Percentiles rank a stretch among this genome's conserved stretches.
These are phyloP conservation scores for Pseudanteris insignis DNA, from an alignment of 2,888 invertebrate genomes.

Conservation along the genomic window DNA sequence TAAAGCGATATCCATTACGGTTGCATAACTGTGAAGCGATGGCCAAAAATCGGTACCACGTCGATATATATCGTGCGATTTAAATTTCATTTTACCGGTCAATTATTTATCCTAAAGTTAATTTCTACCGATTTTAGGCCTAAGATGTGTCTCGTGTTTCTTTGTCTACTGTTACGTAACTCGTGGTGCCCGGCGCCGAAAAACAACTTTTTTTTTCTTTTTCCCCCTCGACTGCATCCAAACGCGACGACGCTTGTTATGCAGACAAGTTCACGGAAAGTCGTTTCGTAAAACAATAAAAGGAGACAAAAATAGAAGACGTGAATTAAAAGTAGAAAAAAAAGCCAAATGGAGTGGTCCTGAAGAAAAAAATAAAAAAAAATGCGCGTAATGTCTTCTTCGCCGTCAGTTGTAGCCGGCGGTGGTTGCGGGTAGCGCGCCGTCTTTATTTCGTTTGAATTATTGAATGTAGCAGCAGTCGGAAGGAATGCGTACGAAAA, in stretches of 20 bases:
- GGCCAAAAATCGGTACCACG: conserved; percentile 32
- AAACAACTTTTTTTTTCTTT: conserved; percentile 24
- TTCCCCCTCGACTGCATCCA: not conserved
- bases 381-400: conserved; percentile 17
- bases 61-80: too few relatives aligned
- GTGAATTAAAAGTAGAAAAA: not conserved
- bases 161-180: conserved; percentile 31
- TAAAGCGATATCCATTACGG: too few relatives aligned
- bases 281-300: conserved; percentile 16
- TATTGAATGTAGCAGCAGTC: conserved; percentile 37
- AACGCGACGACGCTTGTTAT: conserved; percentile 30
- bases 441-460: conserved; percentile 33
- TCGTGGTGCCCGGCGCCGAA: conserved; percentile 12
- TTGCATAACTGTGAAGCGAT: too few relatives aligned
- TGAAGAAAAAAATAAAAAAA: not conserved
- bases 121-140: too few relatives aligned
- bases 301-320: conserved; percentile 1
- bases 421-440: conserved; percentile 9
- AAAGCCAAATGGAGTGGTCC: not conserved
- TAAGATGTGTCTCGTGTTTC: conserved; percentile 14
- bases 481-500: conserved; percentile 36
- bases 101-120: too few relatives aligned
- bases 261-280: conserved; percentile 39
- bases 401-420: not conserved
- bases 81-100: too few relatives aligned